Percentiles rank a stretch among this genome's conserved stretches.
phyloP scores from a whole-genome alignment of 2,797 vertebrate species.

The Poecilia gillii region DNA sequence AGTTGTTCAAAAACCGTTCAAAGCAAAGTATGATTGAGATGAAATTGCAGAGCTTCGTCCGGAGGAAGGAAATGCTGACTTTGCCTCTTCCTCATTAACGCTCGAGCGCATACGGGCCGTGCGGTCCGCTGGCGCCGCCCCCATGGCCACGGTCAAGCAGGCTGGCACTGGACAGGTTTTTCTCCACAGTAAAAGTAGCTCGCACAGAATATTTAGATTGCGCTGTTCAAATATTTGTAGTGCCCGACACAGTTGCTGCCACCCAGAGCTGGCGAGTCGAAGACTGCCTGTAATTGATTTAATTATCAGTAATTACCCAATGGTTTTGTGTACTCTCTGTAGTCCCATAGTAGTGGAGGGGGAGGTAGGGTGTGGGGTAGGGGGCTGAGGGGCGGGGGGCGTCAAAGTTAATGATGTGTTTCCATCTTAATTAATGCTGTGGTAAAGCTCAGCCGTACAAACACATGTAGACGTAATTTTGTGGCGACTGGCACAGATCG shows the following conservation, averaged over 20 bases:
- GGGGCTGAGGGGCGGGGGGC: slow-evolving; percentile 60
- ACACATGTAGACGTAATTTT: slow-evolving; percentile 79
- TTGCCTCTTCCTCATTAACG: slow-evolving; percentile 76
- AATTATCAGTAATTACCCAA: slow-evolving; percentile 96
- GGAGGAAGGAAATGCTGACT: slow-evolving; percentile 82
- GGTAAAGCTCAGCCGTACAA: slow-evolving; percentile 72
- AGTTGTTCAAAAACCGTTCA: slow-evolving; percentile 78
- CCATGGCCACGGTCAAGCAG: slow-evolving; percentile 70
- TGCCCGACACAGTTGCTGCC: slow-evolving; percentile 81
- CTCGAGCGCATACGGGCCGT: slow-evolving; percentile 82
- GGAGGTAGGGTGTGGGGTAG: slow-evolving; percentile 51
- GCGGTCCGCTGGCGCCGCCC: slow-evolving; percentile 75
- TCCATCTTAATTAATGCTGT: slow-evolving; percentile 83
- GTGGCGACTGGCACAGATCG: slow-evolving; percentile 69
- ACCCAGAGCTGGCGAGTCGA: slow-evolving; percentile 82
- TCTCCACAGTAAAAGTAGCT: slow-evolving; percentile 52
- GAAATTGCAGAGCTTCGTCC: slow-evolving; percentile 87
- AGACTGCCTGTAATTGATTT: slow-evolving; percentile 93
- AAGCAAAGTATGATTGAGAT: slow-evolving; percentile 85
- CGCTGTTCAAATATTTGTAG: slow-evolving; percentile 91
- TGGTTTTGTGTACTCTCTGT: slow-evolving; percentile 82
- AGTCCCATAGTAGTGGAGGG: slow-evolving; percentile 66
- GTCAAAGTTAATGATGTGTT: slow-evolving; percentile 83
- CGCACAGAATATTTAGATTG: slow-evolving; percentile 81
- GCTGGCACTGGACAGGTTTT: slow-evolving; percentile 42